A percentile compares a stretch with the other conserved stretches of the same genome.
Conservation (phyloP, 2,797 vertebrate species). For the Gymnodraco acuticeps region DNA sequence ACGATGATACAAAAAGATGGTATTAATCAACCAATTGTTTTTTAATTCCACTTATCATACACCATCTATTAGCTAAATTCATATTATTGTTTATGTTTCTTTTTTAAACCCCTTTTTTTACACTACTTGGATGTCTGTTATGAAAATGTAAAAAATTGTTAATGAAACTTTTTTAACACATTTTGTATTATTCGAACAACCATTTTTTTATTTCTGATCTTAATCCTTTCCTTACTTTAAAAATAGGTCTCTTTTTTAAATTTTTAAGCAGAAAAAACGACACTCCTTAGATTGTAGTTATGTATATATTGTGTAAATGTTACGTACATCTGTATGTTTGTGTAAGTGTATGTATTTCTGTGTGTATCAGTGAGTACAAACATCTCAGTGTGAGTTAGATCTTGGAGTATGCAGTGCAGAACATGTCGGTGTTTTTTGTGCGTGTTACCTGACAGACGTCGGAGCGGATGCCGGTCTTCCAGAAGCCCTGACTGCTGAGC, state of each 20-base stretch:
- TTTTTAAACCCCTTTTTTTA: not conserved
- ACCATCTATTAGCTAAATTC: not conserved
- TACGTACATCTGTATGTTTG: not conserved
- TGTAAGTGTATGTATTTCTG: not conserved
- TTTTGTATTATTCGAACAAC: no score
- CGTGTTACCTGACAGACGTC: constrained; percentile 94
- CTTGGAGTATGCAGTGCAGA: not conserved
- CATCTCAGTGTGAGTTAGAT: not conserved
- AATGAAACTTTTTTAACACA: no score
- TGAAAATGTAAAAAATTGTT: no score
- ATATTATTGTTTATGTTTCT: not conserved
- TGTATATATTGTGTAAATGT: not conserved
- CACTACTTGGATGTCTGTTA: no score
- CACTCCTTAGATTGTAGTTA: no score
- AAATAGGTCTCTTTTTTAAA: no score
- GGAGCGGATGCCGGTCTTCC: constrained; percentile 98
- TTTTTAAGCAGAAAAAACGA: no score
- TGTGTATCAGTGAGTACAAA: not conserved
- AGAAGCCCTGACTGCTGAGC: constrained; percentile 98
- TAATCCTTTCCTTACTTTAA: no score
- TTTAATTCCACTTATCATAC: not conserved
- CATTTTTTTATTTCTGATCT: no score
- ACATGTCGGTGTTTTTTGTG: not conserved
- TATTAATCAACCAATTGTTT: not conserved
- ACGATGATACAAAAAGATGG: no score